phyloP scores from a whole-genome alignment of 2,888 invertebrate genomes.

The Drosophila ustulata region DNA sequence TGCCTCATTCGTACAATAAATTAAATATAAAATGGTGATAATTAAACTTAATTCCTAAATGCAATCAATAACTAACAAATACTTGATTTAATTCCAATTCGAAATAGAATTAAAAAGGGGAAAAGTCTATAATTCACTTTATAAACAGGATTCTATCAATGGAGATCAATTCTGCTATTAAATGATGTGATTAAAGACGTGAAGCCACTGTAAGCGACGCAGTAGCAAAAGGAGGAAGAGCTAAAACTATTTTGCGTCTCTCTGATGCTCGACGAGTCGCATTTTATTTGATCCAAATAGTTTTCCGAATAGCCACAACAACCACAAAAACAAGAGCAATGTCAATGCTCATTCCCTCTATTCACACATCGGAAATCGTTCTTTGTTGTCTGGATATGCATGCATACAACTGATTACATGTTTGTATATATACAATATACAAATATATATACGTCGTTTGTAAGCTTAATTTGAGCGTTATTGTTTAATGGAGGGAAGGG shows the following conservation, averaged over 20 bases:
- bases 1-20: neutral
- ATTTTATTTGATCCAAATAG: conserved; percentile 12
- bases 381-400: conserved; percentile 46
- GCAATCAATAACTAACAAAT: no score
- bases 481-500: neutral
- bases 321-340: conserved; percentile 4
- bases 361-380: conserved; percentile 13
- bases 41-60: neutral
- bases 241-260: conserved; percentile 24
- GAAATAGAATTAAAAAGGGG: no score
- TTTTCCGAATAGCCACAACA: neutral
- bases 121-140: neutral
- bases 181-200: no score
- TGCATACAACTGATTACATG: conserved; percentile 18
- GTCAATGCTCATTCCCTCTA: conserved; percentile 13
- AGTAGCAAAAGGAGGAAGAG: conserved; percentile 14
- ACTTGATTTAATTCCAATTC: no score
- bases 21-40: neutral
- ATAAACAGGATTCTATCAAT: no score
- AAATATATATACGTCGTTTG: neutral
- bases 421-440: neutral
- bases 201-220: neutral
- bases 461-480: neutral
- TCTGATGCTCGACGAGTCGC: neutral
- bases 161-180: no score